phyloP scores from a whole-genome alignment of 2,888 invertebrate genomes.

The Pachydiplax longipennis region DNA sequence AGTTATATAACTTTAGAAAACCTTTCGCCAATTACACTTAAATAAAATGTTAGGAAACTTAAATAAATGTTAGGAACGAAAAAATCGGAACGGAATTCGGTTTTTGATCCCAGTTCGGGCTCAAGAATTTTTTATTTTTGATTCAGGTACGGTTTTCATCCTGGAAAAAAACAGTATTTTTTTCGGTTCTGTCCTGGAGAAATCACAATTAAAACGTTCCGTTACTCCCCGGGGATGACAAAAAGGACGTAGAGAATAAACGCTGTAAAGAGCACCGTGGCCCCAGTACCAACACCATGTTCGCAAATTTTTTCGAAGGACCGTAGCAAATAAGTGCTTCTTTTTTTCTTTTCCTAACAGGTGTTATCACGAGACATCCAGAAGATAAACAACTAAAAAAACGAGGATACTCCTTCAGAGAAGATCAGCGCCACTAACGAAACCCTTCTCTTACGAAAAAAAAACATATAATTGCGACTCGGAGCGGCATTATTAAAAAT shows the following conservation, averaged over 20 bases:
- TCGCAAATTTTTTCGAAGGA: neutral
- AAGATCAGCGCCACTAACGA: neutral
- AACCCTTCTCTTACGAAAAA: neutral
- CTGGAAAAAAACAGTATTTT: too few species aligned
- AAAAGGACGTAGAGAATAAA: neutral
- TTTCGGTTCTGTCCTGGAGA: too few species aligned
- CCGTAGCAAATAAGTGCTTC: neutral
- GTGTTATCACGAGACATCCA: neutral
- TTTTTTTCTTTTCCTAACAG: neutral
- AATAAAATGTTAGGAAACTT: too few species aligned
- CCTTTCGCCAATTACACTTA: too few species aligned
- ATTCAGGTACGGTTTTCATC: too few species aligned
- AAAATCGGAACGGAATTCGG: too few species aligned
- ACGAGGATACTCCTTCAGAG: neutral
- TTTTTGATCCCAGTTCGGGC: too few species aligned
- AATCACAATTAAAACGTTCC: neutral
- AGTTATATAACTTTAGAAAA: too few species aligned
- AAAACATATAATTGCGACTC: neutral
- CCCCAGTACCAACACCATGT: neutral
- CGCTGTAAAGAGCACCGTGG: neutral
- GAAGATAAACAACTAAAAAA: neutral
- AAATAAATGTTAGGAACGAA: too few species aligned
- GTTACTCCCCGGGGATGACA: neutral
- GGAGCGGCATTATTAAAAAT: neutral
- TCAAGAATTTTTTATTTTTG: too few species aligned